These are phyloP conservation scores for Stictocephala bisonia DNA, from an alignment of 2,888 invertebrate genomes.

Conservation along the genomic window DNA sequence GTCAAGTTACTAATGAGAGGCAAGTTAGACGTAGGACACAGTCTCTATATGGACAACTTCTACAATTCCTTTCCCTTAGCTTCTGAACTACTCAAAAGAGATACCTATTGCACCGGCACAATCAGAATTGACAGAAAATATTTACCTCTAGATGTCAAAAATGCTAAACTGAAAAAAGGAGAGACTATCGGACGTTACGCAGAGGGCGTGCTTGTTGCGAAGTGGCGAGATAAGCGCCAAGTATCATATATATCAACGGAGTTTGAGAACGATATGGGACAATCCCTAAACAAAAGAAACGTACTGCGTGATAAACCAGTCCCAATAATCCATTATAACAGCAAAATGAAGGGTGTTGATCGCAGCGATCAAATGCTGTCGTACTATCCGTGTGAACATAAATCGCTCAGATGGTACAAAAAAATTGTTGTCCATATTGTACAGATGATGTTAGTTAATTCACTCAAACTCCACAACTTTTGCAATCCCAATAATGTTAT, in stretches of 20 bases:
- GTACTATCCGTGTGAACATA: too few species aligned
- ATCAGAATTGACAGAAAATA: conserved; percentile 33
- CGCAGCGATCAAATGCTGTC: too few species aligned
- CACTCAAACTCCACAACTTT: too few species aligned
- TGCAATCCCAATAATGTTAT: too few species aligned
- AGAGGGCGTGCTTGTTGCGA: neutral
- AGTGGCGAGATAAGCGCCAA: conserved; percentile 12
- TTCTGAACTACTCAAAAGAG: neutral
- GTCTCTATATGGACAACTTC: conserved; percentile 31
- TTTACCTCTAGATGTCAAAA: conserved; percentile 26
- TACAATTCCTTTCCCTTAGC: conserved; percentile 3
- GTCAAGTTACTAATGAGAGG: neutral
- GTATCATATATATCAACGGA: conserved; percentile 10
- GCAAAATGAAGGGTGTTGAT: too few species aligned
- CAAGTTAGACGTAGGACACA: neutral
- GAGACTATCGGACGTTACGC: conserved; percentile 26
- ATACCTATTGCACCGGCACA: conserved; percentile 40
- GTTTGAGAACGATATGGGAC: conserved; percentile 10
- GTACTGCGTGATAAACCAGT: too few species aligned
- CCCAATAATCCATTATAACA: too few species aligned
- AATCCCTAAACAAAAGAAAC: neutral
- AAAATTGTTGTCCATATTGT: too few species aligned
- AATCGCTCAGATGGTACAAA: too few species aligned
- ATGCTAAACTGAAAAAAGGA: conserved; percentile 29
- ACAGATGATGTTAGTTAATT: too few species aligned